These are phyloP conservation scores for Vicugna pacos DNA, from an alignment of 2,113 vertebrate genomes.

Conservation along the genomic window DNA sequence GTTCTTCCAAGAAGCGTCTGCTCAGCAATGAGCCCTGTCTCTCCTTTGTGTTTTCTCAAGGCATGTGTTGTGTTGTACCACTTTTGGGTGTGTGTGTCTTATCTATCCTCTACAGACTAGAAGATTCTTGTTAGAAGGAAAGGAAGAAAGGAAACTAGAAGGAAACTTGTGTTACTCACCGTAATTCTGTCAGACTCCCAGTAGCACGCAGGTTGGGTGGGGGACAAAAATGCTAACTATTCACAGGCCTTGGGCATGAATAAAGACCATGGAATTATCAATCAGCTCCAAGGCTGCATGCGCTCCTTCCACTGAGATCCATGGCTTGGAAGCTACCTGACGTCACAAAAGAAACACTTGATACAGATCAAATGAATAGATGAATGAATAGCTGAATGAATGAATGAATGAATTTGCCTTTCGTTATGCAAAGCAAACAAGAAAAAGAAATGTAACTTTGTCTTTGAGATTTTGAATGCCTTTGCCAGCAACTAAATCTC, in stretches of 20 bases:
- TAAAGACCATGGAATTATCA: background rate
- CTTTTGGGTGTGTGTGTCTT: background rate
- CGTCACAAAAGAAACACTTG: background rate
- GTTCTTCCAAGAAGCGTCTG: background rate
- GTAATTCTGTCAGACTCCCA: background rate
- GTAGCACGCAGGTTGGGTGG: too few species aligned
- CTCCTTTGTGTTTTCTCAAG: background rate
- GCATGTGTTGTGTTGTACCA: fast-evolving
- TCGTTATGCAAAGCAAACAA: slow-evolving; percentile 80
- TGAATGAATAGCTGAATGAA: background rate
- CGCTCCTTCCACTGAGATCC: background rate
- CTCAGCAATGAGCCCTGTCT: background rate
- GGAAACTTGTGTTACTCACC: background rate
- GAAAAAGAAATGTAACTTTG: slow-evolving; percentile 85
- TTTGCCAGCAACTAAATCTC: slow-evolving; percentile 87
- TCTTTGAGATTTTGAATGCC: slow-evolving; percentile 85
- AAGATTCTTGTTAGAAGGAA: background rate
- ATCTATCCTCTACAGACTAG: background rate
- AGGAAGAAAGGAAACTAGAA: background rate
- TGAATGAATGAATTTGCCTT: slow-evolving; percentile 57
- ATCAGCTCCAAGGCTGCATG: background rate
- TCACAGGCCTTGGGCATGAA: background rate
- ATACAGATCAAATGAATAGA: background rate
- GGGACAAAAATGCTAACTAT: background rate
- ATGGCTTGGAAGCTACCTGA: background rate